These are phyloP conservation scores for Caenorhabditis panamensis DNA, from an alignment of 2,888 invertebrate species.

Conservation along the genomic window DNA sequence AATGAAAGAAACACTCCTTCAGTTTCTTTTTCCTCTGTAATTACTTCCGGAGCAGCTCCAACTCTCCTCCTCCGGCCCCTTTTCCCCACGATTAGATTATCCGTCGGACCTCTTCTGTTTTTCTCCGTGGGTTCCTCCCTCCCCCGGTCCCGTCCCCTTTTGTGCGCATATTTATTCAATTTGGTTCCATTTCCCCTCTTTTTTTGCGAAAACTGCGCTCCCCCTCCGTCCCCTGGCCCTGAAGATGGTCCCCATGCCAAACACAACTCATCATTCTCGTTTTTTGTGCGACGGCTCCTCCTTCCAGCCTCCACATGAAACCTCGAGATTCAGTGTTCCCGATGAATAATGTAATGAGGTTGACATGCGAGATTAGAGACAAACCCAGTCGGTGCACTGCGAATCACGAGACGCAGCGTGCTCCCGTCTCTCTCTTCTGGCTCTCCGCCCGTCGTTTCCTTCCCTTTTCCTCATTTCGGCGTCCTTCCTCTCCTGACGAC, in stretches of 20 bases:
- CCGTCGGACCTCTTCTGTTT: background rate
- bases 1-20: too few species aligned
- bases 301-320: too few species aligned
- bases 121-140: background rate
- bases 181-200: background rate
- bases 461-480: constrained; percentile 2
- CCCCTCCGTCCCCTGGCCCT: too few species aligned
- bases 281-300: too few species aligned
- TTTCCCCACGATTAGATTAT: constrained; percentile 10
- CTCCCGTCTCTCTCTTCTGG: constrained; percentile 14
- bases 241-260: too few species aligned
- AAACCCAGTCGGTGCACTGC: background rate
- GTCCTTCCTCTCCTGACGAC: constrained; percentile 22
- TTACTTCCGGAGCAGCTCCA: background rate
- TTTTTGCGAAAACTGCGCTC: background rate
- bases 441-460: background rate
- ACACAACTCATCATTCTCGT: too few species aligned
- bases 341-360: constrained; percentile 60
- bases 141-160: background rate
- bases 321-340: background rate
- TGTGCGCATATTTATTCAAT: constrained; percentile 23
- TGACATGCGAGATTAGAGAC: constrained; percentile 38
- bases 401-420: constrained; percentile 10
- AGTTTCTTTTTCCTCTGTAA: too few species aligned
- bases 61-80: background rate